Evolutionary conservation across 1,140 invertebrate species (phyloP).

Genomic region (Drosophila yakuba): DNA sequence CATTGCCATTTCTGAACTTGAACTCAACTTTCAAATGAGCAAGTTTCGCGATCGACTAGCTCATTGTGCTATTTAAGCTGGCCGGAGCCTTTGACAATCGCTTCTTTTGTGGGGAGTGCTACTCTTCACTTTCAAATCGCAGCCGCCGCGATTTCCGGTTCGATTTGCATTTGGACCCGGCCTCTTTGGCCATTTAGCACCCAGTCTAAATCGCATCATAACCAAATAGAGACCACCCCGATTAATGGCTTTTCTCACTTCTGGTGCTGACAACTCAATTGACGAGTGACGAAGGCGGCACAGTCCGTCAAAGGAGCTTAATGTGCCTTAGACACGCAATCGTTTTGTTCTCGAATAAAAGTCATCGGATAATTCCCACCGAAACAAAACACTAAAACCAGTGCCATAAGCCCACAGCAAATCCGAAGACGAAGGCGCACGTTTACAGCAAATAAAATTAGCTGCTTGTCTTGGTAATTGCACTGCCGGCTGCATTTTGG

Average conservation of each 20-base stretch:
- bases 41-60: slow-evolving; percentile 54
- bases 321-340: slow-evolving; percentile 65
- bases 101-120: slow-evolving; percentile 27
- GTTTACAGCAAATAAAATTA: slow-evolving; percentile 80
- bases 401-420: slow-evolving; percentile 21
- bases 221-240: slow-evolving; percentile 49
- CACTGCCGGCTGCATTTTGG: slow-evolving; percentile 37
- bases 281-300: slow-evolving; percentile 31
- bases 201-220: not conserved
- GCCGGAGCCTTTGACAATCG: slow-evolving; percentile 23
- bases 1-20: slow-evolving; percentile 53
- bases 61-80: slow-evolving; percentile 40
- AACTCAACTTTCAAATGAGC: slow-evolving; percentile 61
- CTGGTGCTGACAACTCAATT: slow-evolving; percentile 69
- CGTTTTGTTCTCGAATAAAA: slow-evolving; percentile 27
- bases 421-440: slow-evolving; percentile 58
- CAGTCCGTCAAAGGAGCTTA: slow-evolving; percentile 31
- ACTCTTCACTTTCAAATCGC: slow-evolving; percentile 63
- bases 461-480: slow-evolving; percentile 80
- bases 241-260: slow-evolving; percentile 56
- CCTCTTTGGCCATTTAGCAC: slow-evolving; percentile 37
- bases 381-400: slow-evolving; percentile 15
- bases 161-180: slow-evolving; percentile 54
- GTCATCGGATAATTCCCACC: slow-evolving; percentile 66
- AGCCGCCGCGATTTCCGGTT: slow-evolving; percentile 58